phyloP scores from a whole-genome alignment of 2,888 invertebrate genomes.

The Amphipyra berbera region DNA sequence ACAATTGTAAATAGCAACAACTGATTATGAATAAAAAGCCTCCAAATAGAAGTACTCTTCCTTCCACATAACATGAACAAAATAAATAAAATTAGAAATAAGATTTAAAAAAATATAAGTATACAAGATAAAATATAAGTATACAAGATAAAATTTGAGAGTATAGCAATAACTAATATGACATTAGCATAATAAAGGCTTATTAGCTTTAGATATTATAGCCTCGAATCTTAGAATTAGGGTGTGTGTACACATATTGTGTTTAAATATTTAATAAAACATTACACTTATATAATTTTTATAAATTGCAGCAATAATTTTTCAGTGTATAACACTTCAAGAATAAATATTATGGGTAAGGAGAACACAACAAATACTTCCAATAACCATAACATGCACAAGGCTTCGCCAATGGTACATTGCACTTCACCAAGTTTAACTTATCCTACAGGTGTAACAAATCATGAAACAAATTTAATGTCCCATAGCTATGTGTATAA shows the following conservation, averaged over 20 bases:
- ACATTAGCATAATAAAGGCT: slow-evolving; percentile 63
- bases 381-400: slow-evolving; percentile 79
- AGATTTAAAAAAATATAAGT: slow-evolving; percentile 59
- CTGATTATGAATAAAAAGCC: slow-evolving; percentile 81
- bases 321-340: slow-evolving; percentile 83
- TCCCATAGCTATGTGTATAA: slow-evolving; percentile 61
- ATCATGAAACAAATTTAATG: slow-evolving; percentile 64
- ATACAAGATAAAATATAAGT: slow-evolving; percentile 58
- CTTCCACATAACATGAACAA: slow-evolving; percentile 76
- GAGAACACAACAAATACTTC: slow-evolving; percentile 77
- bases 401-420: slow-evolving; percentile 86
- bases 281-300: slow-evolving; percentile 66
- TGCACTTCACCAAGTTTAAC: slow-evolving; percentile 80
- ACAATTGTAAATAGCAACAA: slow-evolving; percentile 88
- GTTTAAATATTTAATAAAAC: slow-evolving; percentile 63
- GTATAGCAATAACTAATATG: slow-evolving; percentile 60
- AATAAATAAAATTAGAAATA: slow-evolving; percentile 75
- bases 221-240: slow-evolving; percentile 72
- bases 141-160: slow-evolving; percentile 70
- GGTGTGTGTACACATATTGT: slow-evolving; percentile 59
- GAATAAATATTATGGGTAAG: slow-evolving; percentile 78
- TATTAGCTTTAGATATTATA: slow-evolving; percentile 68
- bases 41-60: slow-evolving; percentile 77
- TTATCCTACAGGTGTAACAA: slow-evolving; percentile 70
- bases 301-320: slow-evolving; percentile 77